Evolutionary conservation across 2,888 invertebrate genomes (phyloP), one percentile per base, ranked within the genome.

Genomic region (Lissonota sp.): DNA sequence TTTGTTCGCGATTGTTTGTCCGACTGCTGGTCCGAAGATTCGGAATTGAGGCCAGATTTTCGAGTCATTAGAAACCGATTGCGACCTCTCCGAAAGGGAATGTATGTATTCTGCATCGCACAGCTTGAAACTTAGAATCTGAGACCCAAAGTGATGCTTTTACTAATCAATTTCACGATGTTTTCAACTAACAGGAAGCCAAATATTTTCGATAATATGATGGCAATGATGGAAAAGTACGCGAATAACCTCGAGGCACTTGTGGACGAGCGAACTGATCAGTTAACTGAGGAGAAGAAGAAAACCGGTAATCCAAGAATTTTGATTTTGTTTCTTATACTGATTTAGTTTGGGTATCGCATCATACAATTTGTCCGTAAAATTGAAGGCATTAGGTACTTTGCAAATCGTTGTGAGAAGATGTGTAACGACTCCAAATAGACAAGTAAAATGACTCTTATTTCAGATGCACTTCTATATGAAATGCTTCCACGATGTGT

Each of bases 121-220:
- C n/a, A n/a, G n/a, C n/a, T n/a, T n/a, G n/a, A n/a, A 16, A 12
- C 26, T 49, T 67, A 39, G 8, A 10, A 42, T 73, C 64, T 5
- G 7, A 37, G 6, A 69, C 14, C 4, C 55, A 55, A n/a, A 14
- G 40, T 5, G 8, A 10, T 39, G 2, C 7, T 55, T 37, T 57
- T 70, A 14, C 16, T 7, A 57, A 39, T 39, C 6, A 12, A 14
- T 51, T 55, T 26, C 4, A 46, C 5, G n/a, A 12, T 49, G 6
- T 51, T 5, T 63, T 44, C 16, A 1, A 42, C 8, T 40, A 14
- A 5, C 89, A 98, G 97, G 96, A 97, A 98, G 93, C 96, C 97
- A 14, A 99, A 99, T 92, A 98, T 99, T 87, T 97, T 99, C 88
- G 99, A 99, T 93, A 99, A 99, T 91, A 98, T 99, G 98, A 97